Conservation (phyloP, 23 tunicate species). For the Phallusia fumigata region DNA sequence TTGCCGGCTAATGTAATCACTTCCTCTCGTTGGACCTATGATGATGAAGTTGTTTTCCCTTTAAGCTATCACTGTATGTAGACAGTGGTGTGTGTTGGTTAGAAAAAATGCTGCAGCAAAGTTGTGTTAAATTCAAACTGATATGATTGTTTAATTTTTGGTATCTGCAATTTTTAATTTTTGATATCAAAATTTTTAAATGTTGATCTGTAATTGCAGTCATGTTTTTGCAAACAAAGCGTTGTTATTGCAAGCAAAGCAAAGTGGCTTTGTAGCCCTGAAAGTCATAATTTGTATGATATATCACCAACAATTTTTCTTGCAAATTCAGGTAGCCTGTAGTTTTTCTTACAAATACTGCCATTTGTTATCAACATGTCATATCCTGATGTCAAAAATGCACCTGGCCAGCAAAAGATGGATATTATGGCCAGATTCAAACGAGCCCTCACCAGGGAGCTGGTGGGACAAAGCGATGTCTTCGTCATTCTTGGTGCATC, state of each 20-base stretch:
- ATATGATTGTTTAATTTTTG: background rate
- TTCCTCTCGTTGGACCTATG: background rate
- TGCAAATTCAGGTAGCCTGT: too few relatives aligned
- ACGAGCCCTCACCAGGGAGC: slow-evolving; percentile 34
- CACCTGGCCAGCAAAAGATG: slow-evolving; percentile 19
- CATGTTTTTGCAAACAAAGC: too few relatives aligned
- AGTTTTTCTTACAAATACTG: background rate
- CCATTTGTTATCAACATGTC: background rate
- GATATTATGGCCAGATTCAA: slow-evolving; percentile 61
- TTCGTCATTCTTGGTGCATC: slow-evolving; percentile 92
- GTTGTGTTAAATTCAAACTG: background rate
- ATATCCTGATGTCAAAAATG: background rate
- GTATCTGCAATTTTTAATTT: background rate
- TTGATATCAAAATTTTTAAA: too few relatives aligned
- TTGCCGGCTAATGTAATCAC: background rate
- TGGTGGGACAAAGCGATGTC: slow-evolving; percentile 56
- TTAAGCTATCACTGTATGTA: background rate
- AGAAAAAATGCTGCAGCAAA: background rate
- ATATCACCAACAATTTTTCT: too few relatives aligned
- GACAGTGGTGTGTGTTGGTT: background rate
- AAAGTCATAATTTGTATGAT: too few relatives aligned
- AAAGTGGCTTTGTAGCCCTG: too few relatives aligned
- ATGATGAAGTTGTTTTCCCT: background rate
- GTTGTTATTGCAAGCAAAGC: too few relatives aligned
- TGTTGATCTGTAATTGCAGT: too few relatives aligned